Conservation (phyloP, 2,113 vertebrate species). For the Grammomys dolichurus region DNA sequence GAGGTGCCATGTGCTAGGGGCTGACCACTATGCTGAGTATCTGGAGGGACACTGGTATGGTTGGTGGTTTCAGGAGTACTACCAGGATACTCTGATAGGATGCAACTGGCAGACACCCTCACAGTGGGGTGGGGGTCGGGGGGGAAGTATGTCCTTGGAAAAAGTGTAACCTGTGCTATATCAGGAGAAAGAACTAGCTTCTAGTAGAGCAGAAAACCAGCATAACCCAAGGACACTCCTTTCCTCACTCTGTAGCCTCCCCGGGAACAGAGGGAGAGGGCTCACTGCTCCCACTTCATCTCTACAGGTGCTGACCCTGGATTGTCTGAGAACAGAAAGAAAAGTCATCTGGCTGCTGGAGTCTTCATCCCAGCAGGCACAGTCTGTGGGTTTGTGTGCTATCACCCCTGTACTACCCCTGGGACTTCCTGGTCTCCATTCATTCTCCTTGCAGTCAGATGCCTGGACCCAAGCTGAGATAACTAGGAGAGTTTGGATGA, state of each 20-base stretch:
- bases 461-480: neutral
- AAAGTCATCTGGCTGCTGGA: neutral
- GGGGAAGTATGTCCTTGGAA: neutral
- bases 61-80: neutral
- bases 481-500: neutral
- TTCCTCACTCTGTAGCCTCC: neutral
- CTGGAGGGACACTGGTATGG: neutral
- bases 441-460: neutral
- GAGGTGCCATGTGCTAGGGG: neutral
- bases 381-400: neutral
- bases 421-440: neutral
- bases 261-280: neutral
- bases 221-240: neutral
- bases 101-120: neutral
- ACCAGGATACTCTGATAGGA: neutral
- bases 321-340: neutral
- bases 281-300: neutral
- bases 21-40: neutral
- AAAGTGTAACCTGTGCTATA: neutral
- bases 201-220: neutral
- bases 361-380: neutral
- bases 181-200: neutral
- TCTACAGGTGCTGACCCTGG: neutral
- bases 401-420: neutral
- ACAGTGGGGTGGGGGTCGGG: neutral